These are phyloP conservation scores for Empidonax alnorum DNA, from an alignment of 2,113 vertebrate genomes.

Conservation along the genomic window DNA sequence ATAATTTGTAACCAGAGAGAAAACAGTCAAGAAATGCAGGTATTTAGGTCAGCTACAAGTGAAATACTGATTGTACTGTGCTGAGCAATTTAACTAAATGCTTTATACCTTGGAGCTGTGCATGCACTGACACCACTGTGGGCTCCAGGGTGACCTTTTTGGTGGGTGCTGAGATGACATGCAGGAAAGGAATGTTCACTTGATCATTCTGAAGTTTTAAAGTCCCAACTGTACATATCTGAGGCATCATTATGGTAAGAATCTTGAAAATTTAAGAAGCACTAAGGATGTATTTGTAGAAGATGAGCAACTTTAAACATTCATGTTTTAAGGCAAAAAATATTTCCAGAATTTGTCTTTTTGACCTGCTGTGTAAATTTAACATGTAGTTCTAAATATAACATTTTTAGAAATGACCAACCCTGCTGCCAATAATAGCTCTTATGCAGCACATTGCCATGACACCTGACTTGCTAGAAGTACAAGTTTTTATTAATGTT, in stretches of 20 bases:
- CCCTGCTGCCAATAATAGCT: background rate
- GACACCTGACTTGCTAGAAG: background rate
- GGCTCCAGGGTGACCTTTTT: background rate
- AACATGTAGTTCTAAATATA: background rate
- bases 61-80: background rate
- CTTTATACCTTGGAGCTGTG: background rate
- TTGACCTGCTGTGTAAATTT: background rate
- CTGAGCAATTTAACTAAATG: background rate
- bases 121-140: background rate
- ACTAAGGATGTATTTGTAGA: background rate
- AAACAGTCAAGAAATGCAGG: background rate
- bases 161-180: background rate
- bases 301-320: background rate
- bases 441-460: background rate
- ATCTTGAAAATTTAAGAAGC: background rate
- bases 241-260: background rate
- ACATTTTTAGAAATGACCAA: background rate
- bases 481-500: slow-evolving; percentile 6
- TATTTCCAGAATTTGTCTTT: background rate
- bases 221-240: background rate
- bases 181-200: background rate
- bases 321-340: background rate
- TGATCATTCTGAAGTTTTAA: background rate
- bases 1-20: background rate
- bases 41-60: background rate